Evolutionary conservation across 1,140 invertebrate species (phyloP).

Genomic region (Yoshiicerus persimilis): DNA sequence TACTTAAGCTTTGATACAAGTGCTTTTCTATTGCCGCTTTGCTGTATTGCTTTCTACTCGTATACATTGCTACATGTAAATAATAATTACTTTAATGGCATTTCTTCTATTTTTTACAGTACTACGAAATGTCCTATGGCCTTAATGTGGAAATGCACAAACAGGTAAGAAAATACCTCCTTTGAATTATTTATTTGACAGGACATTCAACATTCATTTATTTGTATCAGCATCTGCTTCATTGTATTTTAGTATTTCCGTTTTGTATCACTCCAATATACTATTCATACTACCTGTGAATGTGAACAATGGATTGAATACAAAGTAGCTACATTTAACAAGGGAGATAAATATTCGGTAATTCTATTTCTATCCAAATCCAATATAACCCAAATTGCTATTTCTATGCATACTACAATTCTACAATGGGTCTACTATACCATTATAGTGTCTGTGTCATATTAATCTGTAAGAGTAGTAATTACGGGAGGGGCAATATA

Average conservation of each 20-base stretch:
- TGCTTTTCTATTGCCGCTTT: background rate
- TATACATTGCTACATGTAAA: background rate
- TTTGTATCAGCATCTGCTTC: slow-evolving; percentile 8
- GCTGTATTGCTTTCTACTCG: background rate
- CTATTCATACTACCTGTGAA: background rate
- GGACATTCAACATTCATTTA: background rate
- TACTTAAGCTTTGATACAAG: background rate
- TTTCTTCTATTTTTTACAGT: slow-evolving; percentile 55
- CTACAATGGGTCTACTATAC: too few relatives aligned
- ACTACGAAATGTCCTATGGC: slow-evolving; percentile 68
- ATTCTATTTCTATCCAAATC: too few relatives aligned
- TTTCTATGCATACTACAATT: too few relatives aligned
- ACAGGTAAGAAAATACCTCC: slow-evolving; percentile 57
- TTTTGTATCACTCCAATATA: background rate
- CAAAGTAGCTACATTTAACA: background rate
- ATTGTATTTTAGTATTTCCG: background rate
- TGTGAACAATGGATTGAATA: background rate
- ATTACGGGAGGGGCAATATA: background rate
- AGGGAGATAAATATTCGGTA: too few relatives aligned
- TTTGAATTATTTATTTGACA: slow-evolving; percentile 2
- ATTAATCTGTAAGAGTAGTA: background rate
- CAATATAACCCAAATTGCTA: too few relatives aligned
- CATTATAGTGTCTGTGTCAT: too few relatives aligned
- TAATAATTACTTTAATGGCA: slow-evolving; percentile 36
- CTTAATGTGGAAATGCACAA: slow-evolving; percentile 70